phyloP scores from a whole-genome alignment of 2,797 vertebrate species.

The Miichthys miiuy region DNA sequence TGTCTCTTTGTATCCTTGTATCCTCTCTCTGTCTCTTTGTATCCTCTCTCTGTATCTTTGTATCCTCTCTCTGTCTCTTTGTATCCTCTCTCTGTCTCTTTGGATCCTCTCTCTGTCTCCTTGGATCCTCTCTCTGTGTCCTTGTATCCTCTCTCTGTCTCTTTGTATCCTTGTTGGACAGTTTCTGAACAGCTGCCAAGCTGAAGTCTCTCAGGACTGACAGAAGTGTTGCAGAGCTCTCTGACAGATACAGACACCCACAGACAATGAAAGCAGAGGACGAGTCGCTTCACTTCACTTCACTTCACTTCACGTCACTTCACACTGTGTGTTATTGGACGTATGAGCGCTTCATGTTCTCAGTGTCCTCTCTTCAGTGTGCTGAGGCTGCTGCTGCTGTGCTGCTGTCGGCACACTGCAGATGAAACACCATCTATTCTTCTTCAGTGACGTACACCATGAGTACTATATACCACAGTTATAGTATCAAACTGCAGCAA shows the following conservation, averaged over 20 bases:
- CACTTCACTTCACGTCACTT: neutral
- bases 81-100: slow-evolving; percentile 30
- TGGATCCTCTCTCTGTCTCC: slow-evolving; percentile 35
- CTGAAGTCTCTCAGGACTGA: slow-evolving; percentile 62
- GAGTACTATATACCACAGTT: neutral
- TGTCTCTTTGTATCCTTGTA: neutral
- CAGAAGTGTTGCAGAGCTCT: slow-evolving; percentile 50
- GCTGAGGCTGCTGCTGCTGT: slow-evolving; percentile 38
- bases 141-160: slow-evolving; percentile 51
- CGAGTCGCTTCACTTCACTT: no score
- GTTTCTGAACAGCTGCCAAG: slow-evolving; percentile 57
- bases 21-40: neutral
- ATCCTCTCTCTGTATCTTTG: slow-evolving; percentile 31
- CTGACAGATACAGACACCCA: slow-evolving; percentile 31
- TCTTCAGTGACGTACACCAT: slow-evolving; percentile 10
- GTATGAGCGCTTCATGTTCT: neutral
- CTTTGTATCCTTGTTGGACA: slow-evolving; percentile 67
- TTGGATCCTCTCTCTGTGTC: slow-evolving; percentile 35
- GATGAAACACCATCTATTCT: slow-evolving; percentile 46
- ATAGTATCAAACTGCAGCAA: neutral
- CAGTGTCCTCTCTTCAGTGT: neutral
- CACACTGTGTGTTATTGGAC: neutral
- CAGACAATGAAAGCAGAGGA: neutral
- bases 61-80: slow-evolving; percentile 63
- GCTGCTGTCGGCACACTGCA: slow-evolving; percentile 62